Evolutionary conservation across 2,888 invertebrate genomes (phyloP).

Genomic region (Conistra vaccinii): DNA sequence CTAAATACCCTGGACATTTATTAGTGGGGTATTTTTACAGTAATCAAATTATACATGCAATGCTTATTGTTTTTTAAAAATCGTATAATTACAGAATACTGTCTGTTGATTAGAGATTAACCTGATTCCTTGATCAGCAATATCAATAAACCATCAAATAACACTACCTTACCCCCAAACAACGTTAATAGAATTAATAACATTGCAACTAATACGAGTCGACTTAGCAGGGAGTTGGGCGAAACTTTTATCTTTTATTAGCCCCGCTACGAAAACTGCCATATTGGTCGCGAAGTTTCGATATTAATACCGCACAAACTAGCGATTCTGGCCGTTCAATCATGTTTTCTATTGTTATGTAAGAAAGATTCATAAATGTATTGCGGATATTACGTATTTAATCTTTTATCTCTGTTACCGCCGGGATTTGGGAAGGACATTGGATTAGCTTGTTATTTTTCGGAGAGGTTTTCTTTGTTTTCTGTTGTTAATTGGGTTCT

Average conservation of each 20-base stretch:
- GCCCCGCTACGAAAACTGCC: conserved; percentile 70
- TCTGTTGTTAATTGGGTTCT: conserved; percentile 43
- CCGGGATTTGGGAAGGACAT: conserved; percentile 44
- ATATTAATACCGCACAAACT: conserved; percentile 75
- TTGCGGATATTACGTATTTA: conserved; percentile 61
- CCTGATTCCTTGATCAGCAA: neutral
- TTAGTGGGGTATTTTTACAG: neutral
- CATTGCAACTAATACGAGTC: conserved; percentile 71
- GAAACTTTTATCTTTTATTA: conserved; percentile 81
- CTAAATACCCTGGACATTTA: neutral
- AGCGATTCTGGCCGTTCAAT: conserved; percentile 62
- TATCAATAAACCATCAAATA: conserved; percentile 23
- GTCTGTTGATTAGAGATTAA: too few relatives aligned
- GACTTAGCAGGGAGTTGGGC: conserved; percentile 78
- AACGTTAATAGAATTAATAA: conserved; percentile 65
- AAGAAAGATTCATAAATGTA: conserved; percentile 60
- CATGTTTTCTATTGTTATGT: conserved; percentile 59
- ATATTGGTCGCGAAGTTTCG: conserved; percentile 79
- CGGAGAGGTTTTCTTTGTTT: conserved; percentile 34
- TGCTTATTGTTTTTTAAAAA: neutral
- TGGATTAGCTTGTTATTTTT: conserved; percentile 55
- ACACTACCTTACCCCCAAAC: neutral
- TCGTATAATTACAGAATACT: neutral
- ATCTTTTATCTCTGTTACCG: conserved; percentile 57
- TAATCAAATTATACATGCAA: too few relatives aligned